These are phyloP conservation scores for Probosciger aterrimus DNA, from an alignment of 2,113 vertebrate genomes.

Conservation along the genomic window DNA sequence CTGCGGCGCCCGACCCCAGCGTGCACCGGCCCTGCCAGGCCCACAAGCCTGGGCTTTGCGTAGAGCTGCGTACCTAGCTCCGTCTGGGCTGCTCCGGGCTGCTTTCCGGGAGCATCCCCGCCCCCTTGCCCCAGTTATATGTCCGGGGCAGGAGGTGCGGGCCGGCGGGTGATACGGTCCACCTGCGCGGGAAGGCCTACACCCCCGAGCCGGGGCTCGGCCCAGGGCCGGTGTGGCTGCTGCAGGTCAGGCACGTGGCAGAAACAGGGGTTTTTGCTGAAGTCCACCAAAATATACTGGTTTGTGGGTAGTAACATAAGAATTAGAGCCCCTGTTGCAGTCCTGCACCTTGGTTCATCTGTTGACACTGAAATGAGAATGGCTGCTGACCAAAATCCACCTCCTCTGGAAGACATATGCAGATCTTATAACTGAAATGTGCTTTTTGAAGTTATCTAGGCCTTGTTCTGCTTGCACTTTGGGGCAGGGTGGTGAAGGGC, in stretches of 20 bases:
- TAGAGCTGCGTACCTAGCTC: not conserved
- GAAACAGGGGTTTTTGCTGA: fast-evolving
- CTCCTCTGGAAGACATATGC: fast-evolving
- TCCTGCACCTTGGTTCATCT: fast-evolving
- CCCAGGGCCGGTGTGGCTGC: fast-evolving
- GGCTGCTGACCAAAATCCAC: not conserved
- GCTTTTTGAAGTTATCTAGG: fast-evolving
- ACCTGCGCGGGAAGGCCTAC: not conserved
- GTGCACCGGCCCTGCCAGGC: too few species aligned
- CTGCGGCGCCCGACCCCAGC: too few species aligned
- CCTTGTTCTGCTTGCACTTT: fast-evolving
- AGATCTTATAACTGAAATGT: fast-evolving
- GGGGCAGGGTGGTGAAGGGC: not conserved
- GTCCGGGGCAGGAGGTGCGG: not conserved
- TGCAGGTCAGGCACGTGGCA: not conserved
- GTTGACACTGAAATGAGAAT: fast-evolving
- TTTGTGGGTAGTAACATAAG: fast-evolving
- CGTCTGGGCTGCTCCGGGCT: not conserved
- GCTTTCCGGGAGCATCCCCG: not conserved
- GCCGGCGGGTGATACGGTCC: fast-evolving
- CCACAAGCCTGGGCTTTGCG: not conserved
- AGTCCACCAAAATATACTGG: fast-evolving
- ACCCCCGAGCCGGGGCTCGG: not conserved
- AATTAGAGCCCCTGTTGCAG: fast-evolving
- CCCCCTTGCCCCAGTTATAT: not conserved